Evolutionary conservation across 2,113 vertebrate genomes (phyloP), one percentile per base, ranked within the genome.

Genomic region (Odobenus rosmarus): DNA sequence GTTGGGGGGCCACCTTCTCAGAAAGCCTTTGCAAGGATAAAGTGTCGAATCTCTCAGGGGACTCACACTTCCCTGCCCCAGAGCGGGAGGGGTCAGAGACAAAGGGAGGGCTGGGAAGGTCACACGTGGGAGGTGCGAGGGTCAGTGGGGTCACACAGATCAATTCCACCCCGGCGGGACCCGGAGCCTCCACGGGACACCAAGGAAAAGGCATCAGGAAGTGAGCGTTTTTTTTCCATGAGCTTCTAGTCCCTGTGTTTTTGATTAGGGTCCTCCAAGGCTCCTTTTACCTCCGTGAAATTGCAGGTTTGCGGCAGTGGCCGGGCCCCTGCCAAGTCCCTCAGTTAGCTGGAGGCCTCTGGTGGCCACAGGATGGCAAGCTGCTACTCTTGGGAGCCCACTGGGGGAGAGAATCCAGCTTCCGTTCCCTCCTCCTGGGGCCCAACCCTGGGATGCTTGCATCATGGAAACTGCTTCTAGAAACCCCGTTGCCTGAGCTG

Each of bases 201-300:
- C 64, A 51, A 84, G 55, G 81, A 95, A 88, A 94, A 69, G 90
- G 61, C 83, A 88, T 82, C 93, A 0, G 2, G 42, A 2, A 64
- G 28, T 13, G 1, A n/a, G 49, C 1, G 3, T 69, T 79, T 89
- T 33, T 33, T 24, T 4, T 0, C 2, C 19, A 1, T 2, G 23
- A 1, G 11, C 67, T 5, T 28, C 92, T n/a, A 19, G 67, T 53
- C 18, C 10, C 98, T 96, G 79, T 12, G 39, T 62, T 79, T 95
- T 61, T 91, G 71, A 55, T 77, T 51, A 28, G 51, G 96, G 71
- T 42, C 88, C 76, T 84, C 93, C 72, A 88, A 94, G 57, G 95
- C 55, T 51, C 84, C 98, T 98, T 97, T 97, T 95, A 97, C 97
- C 97, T 97, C 83, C 21, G 59, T 0, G 0, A 97, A 98, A 98